Evolutionary conservation across 37 sponge, comb jelly and placozoan species (phyloP).

Genomic region (Axinella damicornis): DNA sequence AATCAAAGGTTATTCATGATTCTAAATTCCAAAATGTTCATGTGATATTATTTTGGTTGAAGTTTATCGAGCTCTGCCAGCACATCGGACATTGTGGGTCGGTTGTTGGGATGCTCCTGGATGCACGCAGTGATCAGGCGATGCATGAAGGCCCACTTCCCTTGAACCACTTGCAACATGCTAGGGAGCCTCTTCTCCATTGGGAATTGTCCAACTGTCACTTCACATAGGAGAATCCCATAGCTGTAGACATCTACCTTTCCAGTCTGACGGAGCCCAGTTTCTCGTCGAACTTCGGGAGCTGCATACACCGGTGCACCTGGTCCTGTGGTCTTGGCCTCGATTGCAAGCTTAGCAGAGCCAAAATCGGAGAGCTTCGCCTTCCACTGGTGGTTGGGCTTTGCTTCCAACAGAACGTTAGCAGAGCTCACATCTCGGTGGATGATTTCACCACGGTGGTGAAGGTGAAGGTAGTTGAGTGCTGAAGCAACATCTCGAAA

Average conservation of each 20-base stretch:
- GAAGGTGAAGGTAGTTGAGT: slow-evolving; percentile 75
- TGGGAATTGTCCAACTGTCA: slow-evolving; percentile 21
- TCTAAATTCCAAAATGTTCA: too few species aligned
- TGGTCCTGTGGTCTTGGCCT: slow-evolving; percentile 36
- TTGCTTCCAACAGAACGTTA: slow-evolving; percentile 62
- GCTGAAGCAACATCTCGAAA: slow-evolving; percentile 58
- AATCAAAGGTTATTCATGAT: too few species aligned
- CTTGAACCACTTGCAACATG: too few species aligned
- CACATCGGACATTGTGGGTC: too few species aligned
- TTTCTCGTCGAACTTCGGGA: slow-evolving; percentile 41
- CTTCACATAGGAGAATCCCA: slow-evolving; percentile 66
- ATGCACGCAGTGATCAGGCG: too few species aligned
- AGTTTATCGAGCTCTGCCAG: too few species aligned
- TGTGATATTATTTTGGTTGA: too few species aligned
- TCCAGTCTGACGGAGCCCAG: slow-evolving; percentile 22
- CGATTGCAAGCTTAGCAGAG: slow-evolving; percentile 65
- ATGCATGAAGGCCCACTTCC: too few species aligned
- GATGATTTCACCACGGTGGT: slow-evolving; percentile 59
- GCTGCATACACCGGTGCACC: slow-evolving; percentile 70
- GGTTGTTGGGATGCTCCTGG: too few species aligned
- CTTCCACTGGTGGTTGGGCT: slow-evolving; percentile 36
- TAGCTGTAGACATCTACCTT: slow-evolving; percentile 79
- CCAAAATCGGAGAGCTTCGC: slow-evolving; percentile 83
- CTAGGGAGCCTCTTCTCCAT: too few species aligned
- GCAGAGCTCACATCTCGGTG: slow-evolving; percentile 83